These are phyloP conservation scores for Sternotherus odoratus DNA, from an alignment of 2,797 vertebrate species.

Conservation along the genomic window DNA sequence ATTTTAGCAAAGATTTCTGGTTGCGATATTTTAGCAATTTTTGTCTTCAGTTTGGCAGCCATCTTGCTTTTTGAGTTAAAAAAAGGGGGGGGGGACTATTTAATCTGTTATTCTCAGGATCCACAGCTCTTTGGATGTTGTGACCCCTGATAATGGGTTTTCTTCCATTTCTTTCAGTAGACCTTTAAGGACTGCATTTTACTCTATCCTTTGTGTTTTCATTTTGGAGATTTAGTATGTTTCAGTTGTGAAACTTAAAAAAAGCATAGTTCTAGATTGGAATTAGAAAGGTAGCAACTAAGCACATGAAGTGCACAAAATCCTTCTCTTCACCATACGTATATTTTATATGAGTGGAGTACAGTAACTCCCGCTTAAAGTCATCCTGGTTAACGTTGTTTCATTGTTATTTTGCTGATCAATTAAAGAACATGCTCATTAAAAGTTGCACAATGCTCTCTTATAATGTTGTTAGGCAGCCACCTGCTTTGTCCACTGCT, in stretches of 20 bases:
- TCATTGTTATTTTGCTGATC: too few species aligned
- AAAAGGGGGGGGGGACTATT: background rate
- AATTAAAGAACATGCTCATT: too few species aligned
- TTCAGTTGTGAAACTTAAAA: slow-evolving; percentile 4
- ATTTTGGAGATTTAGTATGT: background rate
- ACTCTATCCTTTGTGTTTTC: slow-evolving; percentile 20
- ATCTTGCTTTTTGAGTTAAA: background rate
- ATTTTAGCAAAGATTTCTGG: background rate
- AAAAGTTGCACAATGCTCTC: too few species aligned
- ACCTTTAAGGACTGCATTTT: slow-evolving; percentile 17
- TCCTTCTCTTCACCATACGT: background rate
- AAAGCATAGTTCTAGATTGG: background rate
- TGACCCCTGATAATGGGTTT: background rate
- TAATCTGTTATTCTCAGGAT: background rate
- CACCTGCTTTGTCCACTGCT: too few species aligned
- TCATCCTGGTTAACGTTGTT: too few species aligned
- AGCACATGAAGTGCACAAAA: slow-evolving; percentile 21
- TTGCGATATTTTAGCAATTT: background rate
- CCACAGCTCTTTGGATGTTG: background rate
- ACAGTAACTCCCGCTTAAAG: too few species aligned
- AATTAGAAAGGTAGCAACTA: slow-evolving; percentile 17
- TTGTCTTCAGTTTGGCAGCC: background rate
- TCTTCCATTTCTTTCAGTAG: slow-evolving; percentile 4
- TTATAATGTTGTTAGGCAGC: too few species aligned
- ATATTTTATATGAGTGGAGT: background rate